Percentiles rank a stretch among this genome's conserved stretches.
Conservation (phyloP, 2,888 invertebrate genomes). For the Pollenia amentaria region DNA sequence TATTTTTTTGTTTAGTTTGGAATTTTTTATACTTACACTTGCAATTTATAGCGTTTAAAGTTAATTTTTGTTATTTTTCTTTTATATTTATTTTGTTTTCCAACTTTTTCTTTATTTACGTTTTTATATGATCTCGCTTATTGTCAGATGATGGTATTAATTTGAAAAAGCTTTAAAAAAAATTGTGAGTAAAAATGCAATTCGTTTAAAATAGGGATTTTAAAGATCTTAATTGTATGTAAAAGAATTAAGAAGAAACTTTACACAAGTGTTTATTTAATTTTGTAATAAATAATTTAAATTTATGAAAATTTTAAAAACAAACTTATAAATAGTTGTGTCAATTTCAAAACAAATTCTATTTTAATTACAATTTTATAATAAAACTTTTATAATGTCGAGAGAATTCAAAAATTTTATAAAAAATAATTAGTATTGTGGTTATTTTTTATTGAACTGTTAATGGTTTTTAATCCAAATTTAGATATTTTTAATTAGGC, state of each 20-base stretch:
- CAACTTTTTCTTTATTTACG: not conserved
- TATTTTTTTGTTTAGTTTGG: not conserved
- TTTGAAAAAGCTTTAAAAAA: not conserved
- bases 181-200: not conserved
- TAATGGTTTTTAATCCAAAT: too few relatives aligned
- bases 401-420: too few relatives aligned
- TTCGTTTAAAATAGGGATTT: conserved; percentile 5
- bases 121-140: conserved; percentile 25
- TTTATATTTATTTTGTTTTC: conserved; percentile 18
- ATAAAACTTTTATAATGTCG: too few relatives aligned
- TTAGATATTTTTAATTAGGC: too few relatives aligned
- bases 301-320: not conserved
- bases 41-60: conserved; percentile 9
- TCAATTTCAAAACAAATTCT: too few relatives aligned
- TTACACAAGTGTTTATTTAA: not conserved
- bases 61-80: conserved; percentile 26
- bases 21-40: not conserved
- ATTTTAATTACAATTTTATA: too few relatives aligned
- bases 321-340: not conserved
- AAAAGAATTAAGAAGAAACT: not conserved
- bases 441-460: too few relatives aligned
- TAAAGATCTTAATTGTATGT: conserved; percentile 16
- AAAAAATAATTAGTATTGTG: too few relatives aligned
- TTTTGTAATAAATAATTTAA: not conserved
- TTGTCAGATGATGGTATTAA: conserved; percentile 34